Conservation (phyloP, 2,888 invertebrate species). For the Lymantria monacha region DNA sequence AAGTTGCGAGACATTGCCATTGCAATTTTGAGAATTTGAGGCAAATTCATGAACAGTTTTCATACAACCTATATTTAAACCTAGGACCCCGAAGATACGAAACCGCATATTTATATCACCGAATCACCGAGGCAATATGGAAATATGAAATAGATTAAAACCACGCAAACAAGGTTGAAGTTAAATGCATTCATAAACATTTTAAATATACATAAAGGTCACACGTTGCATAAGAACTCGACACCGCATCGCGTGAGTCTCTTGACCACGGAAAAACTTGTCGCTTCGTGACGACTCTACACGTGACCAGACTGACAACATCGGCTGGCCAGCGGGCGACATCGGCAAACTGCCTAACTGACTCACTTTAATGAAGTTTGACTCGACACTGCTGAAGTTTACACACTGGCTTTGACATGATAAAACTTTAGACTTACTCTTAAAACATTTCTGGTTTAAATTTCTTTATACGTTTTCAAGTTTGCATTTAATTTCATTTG, state of each 20-base stretch:
- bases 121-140: too few species aligned
- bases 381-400: conserved; percentile 38
- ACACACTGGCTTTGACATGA: conserved; percentile 28
- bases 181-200: conserved; percentile 12
- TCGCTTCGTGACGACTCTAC: conserved; percentile 48
- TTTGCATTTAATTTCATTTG: conserved; percentile 4
- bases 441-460: conserved; percentile 13
- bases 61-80: too few species aligned
- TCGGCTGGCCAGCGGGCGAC: conserved; percentile 27
- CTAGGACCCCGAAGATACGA: too few species aligned
- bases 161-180: conserved; percentile 17
- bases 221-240: conserved; percentile 50
- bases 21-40: too few species aligned
- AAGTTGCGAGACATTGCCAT: too few species aligned
- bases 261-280: conserved; percentile 62
- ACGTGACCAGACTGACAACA: conserved; percentile 61
- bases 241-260: conserved; percentile 45
- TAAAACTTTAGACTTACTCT: conserved; percentile 7
- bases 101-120: too few species aligned
- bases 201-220: conserved; percentile 32
- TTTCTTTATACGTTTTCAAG: conserved; percentile 9
- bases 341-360: conserved; percentile 57
- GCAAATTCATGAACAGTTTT: too few species aligned
- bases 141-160: conserved; percentile 2
- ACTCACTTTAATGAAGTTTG: conserved; percentile 58